These are phyloP conservation scores for Megaceryle torquata DNA, from an alignment of 2,113 vertebrate genomes.

Conservation along the genomic window DNA sequence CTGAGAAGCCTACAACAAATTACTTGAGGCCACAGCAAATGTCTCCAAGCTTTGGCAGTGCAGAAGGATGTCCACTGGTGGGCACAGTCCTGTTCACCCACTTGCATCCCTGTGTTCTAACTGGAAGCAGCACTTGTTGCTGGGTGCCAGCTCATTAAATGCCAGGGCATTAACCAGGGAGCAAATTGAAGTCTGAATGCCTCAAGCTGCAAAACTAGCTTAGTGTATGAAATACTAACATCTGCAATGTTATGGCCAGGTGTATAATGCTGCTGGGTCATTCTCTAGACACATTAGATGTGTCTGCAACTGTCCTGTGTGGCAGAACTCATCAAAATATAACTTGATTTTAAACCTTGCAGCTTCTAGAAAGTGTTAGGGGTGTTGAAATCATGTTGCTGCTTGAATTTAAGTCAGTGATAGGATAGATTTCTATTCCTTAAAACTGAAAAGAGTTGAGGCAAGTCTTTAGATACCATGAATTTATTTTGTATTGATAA, in stretches of 20 bases:
- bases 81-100: neutral
- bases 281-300: neutral
- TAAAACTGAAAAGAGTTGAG: neutral
- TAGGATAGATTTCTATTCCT: neutral
- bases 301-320: neutral
- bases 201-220: neutral
- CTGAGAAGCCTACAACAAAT: neutral
- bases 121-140: neutral
- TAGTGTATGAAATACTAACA: neutral
- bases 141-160: neutral
- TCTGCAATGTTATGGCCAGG: neutral
- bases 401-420: neutral
- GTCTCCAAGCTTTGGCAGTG: neutral
- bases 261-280: neutral
- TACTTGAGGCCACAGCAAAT: neutral
- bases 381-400: neutral
- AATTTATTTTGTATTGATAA: neutral
- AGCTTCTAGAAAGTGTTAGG: neutral
- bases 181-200: neutral
- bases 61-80: accelerated
- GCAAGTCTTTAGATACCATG: neutral
- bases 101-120: neutral
- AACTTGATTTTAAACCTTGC: neutral
- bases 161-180: neutral
- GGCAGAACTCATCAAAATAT: neutral